These are phyloP conservation scores for Tautogolabrus adspersus DNA, from an alignment of 2,113 vertebrate species.

Conservation along the genomic window DNA sequence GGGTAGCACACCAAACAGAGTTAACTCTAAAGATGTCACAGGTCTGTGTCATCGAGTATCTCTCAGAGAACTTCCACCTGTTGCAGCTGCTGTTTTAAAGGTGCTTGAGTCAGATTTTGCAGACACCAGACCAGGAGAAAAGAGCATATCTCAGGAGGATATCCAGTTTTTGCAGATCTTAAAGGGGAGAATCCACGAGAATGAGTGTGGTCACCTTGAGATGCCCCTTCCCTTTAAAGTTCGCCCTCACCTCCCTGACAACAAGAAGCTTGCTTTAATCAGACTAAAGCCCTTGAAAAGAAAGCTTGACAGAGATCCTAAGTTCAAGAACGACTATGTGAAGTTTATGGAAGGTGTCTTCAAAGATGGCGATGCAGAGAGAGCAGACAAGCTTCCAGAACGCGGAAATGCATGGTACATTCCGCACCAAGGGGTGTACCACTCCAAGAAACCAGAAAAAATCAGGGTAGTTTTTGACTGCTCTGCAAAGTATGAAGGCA, in stretches of 20 bases:
- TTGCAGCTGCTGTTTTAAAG: too few species aligned
- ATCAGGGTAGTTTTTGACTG: conserved; percentile 23
- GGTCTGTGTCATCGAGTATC: too few species aligned
- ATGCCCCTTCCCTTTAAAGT: conserved; percentile 5
- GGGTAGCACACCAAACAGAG: too few species aligned
- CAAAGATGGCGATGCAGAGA: background rate
- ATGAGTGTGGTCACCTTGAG: background rate
- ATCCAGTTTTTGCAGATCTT: background rate
- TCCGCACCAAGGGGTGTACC: conserved; percentile 1
- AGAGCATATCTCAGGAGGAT: conserved; percentile 7
- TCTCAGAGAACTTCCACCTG: too few species aligned
- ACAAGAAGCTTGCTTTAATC: background rate
- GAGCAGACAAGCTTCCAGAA: background rate
- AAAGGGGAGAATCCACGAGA: background rate
- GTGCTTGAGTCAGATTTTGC: too few species aligned
- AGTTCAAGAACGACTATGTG: background rate
- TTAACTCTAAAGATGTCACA: too few species aligned
- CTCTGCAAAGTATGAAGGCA: conserved; percentile 9
- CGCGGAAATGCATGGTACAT: background rate
- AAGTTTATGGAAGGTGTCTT: conserved; percentile 1
- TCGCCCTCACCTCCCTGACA: background rate
- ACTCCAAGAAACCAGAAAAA: background rate
- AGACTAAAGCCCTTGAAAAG: background rate
- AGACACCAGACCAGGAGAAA: too few species aligned
- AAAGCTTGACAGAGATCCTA: background rate